Conservation (phyloP, 2,888 invertebrate genomes). For the Noctua janthe region DNA sequence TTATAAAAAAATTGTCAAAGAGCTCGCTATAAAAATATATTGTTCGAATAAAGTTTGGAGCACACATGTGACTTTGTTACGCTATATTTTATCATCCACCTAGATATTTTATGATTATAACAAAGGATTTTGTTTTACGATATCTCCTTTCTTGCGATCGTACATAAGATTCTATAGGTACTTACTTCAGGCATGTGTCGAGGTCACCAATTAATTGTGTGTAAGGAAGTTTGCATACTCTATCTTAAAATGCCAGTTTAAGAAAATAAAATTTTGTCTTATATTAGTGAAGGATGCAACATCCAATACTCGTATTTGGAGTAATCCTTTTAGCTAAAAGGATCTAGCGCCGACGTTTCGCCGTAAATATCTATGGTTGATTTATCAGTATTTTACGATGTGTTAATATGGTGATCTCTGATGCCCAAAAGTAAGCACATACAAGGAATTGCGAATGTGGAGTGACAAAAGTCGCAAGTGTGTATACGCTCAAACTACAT, state of each 20-base stretch:
- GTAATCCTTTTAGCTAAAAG: background rate
- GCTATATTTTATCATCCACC: conserved; percentile 24
- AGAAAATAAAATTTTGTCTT: background rate
- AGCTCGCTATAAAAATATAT: conserved; percentile 25
- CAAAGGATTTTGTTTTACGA: conserved; percentile 30
- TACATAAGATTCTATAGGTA: background rate
- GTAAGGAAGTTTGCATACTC: background rate
- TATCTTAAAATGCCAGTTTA: background rate
- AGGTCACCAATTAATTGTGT: background rate
- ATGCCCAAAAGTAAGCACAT: background rate
- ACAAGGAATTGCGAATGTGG: background rate
- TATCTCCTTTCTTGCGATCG: background rate
- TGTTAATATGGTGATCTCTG: background rate
- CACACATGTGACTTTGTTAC: conserved; percentile 13
- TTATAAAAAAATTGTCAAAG: background rate
- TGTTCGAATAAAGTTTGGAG: conserved; percentile 16
- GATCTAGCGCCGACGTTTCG: background rate
- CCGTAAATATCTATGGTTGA: background rate
- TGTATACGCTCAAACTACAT: conserved; percentile 1
- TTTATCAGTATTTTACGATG: background rate
- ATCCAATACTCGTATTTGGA: background rate
- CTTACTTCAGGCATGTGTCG: background rate
- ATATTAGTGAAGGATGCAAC: background rate
- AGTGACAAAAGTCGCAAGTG: conserved; percentile 18
- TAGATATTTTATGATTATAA: conserved; percentile 9